These are phyloP conservation scores for Sakesphorus luctuosus DNA, from an alignment of 2,113 vertebrate species.

Conservation along the genomic window DNA sequence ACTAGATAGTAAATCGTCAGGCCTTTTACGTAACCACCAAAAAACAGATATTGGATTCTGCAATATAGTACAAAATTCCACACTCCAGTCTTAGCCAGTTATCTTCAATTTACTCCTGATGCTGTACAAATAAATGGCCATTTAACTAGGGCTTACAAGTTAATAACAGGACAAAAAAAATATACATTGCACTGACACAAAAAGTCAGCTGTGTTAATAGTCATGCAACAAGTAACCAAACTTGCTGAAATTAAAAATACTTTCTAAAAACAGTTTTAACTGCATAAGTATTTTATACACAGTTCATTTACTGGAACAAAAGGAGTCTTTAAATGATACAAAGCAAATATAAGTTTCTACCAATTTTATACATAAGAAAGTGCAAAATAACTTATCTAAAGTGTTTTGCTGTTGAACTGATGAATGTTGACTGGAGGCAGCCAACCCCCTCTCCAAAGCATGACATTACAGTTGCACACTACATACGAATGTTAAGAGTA, in stretches of 20 bases:
- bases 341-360: constrained; percentile 86
- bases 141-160: constrained; percentile 85
- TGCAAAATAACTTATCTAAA: constrained; percentile 90
- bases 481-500: constrained; percentile 74
- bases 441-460: constrained; percentile 73
- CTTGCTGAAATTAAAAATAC: constrained; percentile 98
- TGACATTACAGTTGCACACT: constrained; percentile 80
- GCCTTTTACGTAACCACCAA: constrained; percentile 94
- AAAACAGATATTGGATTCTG: constrained; percentile 81
- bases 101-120: constrained; percentile 82
- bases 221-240: constrained; percentile 99
- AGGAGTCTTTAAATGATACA: constrained; percentile 86
- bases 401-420: constrained; percentile 80
- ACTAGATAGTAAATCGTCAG: constrained; percentile 91
- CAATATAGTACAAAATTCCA: constrained; percentile 91
- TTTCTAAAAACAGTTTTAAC: constrained; percentile 91
- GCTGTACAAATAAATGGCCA: constrained; percentile 88
- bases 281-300: constrained; percentile 99
- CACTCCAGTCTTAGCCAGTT: constrained; percentile 83
- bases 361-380: constrained; percentile 89
- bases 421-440: constrained; percentile 68
- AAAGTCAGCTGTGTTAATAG: constrained; percentile 99
- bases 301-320: constrained; percentile 89
- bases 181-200: constrained; percentile 99
- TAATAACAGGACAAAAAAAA: constrained; percentile 89